phyloP scores from a whole-genome alignment of 2,888 invertebrate genomes.

The Tachina grossa region DNA sequence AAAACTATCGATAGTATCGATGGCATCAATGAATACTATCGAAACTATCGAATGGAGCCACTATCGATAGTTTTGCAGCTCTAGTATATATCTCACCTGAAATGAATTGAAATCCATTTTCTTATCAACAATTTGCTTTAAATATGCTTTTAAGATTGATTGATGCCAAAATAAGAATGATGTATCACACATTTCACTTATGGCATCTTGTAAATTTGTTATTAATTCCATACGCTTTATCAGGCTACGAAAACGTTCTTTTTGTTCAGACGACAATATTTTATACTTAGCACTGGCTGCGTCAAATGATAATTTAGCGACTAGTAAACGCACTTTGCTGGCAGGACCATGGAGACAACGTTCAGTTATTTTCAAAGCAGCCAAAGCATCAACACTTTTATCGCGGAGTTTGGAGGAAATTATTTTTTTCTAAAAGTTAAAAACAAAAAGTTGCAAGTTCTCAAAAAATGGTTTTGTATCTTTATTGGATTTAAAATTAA shows the following conservation, averaged over 20 bases:
- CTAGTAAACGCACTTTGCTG: conserved; percentile 86
- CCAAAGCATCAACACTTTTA: conserved; percentile 87
- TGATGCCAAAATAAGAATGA: conserved; percentile 93
- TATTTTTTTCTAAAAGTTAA: conserved; percentile 84
- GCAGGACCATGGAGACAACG: conserved; percentile 86
- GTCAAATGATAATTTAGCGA: conserved; percentile 87
- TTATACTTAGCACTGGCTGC: conserved; percentile 85
- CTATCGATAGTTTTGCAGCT: too few relatives aligned
- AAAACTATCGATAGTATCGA: too few relatives aligned
- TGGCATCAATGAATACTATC: too few relatives aligned
- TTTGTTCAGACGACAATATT: conserved; percentile 84
- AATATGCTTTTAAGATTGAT: conserved; percentile 89
- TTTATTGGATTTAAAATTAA: too few relatives aligned
- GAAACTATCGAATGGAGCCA: too few relatives aligned
- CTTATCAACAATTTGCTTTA: conserved; percentile 88
- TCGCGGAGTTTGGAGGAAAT: conserved; percentile 87
- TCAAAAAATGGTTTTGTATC: too few relatives aligned
- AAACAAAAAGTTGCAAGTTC: conserved; percentile 40
- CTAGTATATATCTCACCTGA: conserved; percentile 74
- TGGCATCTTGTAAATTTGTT: conserved; percentile 84
- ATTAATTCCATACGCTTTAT: conserved; percentile 87
- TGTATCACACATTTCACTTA: conserved; percentile 87
- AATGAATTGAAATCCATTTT: conserved; percentile 85
- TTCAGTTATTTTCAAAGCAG: conserved; percentile 90
- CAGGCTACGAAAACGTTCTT: conserved; percentile 85